Evolutionary conservation across 2,888 invertebrate genomes (phyloP), one percentile per base, ranked within the genome.

Genomic region (Pseudanteris insignis): DNA sequence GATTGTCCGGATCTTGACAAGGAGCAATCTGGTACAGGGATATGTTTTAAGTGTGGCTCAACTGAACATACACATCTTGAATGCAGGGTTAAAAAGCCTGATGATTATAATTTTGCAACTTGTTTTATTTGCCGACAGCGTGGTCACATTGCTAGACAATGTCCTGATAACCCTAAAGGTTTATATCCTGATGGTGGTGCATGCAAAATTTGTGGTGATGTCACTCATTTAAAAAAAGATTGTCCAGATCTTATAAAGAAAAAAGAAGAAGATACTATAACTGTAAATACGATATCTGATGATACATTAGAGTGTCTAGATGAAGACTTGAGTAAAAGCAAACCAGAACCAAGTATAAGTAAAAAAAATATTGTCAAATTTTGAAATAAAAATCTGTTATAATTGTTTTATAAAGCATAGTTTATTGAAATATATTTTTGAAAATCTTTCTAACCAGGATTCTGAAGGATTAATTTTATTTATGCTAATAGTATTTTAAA

Each of bases 41-140:
- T 93, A 36, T 94, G 94, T 73, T 94, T 90, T 73, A 93, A 93
- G 78, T 94, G 94, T 80, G 94, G 94, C 0, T 93, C 93, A 0
- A 91, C 91, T 2, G 94, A 94, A 75, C 94, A 94, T 74, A 86
- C 86, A 7, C 88, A 89, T 70, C 87, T 86, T 73, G 86, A 89
- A 71, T 90, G 90, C 70, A 87, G 86, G 82, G 88, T 89, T 0
- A 85, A 85, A 24, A 85, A 81, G 66, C 84, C 84, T 28, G 84
- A 86, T 60, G 87, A 88, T 53, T 92, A 86, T 71, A 86, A 90
- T 73, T 93, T 88, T 81, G 94, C 94, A 0, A 88, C 86, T 46
- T 96, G 95, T 79, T 95, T 94, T 74, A 89, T 95, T 66, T 96
- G 95, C 77, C 87, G 87, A 47, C 88, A 94, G 79, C 87, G 86